These are phyloP conservation scores for Pseudolycoriella hygida DNA, from an alignment of 2,888 invertebrate species.

Conservation along the genomic window DNA sequence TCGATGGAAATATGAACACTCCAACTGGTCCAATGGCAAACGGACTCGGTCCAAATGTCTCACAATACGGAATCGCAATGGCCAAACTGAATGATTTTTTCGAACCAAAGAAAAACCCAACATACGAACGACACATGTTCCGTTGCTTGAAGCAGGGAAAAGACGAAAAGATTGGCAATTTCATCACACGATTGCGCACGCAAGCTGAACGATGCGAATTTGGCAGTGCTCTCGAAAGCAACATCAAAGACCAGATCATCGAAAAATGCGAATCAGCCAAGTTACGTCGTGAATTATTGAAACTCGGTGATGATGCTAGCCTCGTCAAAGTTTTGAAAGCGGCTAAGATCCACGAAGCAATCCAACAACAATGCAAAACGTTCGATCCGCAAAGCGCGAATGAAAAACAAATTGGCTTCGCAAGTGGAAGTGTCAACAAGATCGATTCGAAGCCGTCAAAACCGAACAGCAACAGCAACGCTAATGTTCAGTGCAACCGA, in stretches of 20 bases:
- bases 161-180: neutral
- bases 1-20: neutral
- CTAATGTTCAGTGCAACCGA: neutral
- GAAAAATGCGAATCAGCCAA: neutral
- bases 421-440: neutral
- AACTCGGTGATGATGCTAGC: neutral
- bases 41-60: neutral
- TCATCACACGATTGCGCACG: neutral
- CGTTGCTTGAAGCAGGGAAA: neutral
- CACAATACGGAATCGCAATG: neutral
- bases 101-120: neutral
- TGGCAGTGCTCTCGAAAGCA: neutral
- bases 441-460: neutral
- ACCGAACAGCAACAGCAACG: neutral
- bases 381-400: neutral
- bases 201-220: slow-evolving; percentile 1
- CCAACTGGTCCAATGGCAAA: neutral
- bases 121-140: neutral
- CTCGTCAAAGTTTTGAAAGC: neutral
- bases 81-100: neutral
- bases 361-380: neutral
- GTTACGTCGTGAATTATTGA: neutral
- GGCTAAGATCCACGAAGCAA: neutral
- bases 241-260: neutral
- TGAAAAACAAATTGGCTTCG: no score